A percentile compares a stretch with the other conserved stretches of the same genome.
Evolutionary conservation across 2,888 invertebrate genomes (phyloP).

Genomic region (Mechanitis mazaeus): DNA sequence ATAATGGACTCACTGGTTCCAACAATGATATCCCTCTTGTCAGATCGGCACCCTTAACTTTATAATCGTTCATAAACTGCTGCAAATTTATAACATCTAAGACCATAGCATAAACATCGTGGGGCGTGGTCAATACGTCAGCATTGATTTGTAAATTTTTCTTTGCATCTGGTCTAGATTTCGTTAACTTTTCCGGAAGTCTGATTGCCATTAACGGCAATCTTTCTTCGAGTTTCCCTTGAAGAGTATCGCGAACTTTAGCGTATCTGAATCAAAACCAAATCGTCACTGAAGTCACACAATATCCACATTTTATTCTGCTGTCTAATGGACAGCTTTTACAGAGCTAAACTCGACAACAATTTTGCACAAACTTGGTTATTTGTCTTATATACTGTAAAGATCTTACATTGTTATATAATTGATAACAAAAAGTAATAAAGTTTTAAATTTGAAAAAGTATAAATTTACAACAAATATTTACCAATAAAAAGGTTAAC

Average conservation of each 20-base stretch:
- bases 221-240: conserved; percentile 94
- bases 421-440: no score
- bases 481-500: no score
- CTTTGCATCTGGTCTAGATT: conserved; percentile 76
- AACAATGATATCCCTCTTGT: conserved; percentile 79
- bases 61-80: conserved; percentile 47
- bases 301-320: no score
- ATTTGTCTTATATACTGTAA: no score
- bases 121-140: conserved; percentile 87
- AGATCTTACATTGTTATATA: no score
- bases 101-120: conserved; percentile 90
- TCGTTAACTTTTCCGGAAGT: conserved; percentile 83
- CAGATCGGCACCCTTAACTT: conserved; percentile 67
- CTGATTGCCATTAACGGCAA: conserved; percentile 90
- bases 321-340: no score
- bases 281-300: not conserved
- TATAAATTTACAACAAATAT: no score
- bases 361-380: no score
- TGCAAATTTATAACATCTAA: conserved; percentile 79
- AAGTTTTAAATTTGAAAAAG: no score
- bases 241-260: conserved; percentile 87
- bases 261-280: conserved; percentile 79
- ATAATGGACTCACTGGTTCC: conserved; percentile 67
- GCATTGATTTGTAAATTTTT: conserved; percentile 80
- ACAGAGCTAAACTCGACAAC: no score